Base-by-base conservation (phyloP, 1,140 invertebrate species). In the Diorhabda elongata region DNA sequence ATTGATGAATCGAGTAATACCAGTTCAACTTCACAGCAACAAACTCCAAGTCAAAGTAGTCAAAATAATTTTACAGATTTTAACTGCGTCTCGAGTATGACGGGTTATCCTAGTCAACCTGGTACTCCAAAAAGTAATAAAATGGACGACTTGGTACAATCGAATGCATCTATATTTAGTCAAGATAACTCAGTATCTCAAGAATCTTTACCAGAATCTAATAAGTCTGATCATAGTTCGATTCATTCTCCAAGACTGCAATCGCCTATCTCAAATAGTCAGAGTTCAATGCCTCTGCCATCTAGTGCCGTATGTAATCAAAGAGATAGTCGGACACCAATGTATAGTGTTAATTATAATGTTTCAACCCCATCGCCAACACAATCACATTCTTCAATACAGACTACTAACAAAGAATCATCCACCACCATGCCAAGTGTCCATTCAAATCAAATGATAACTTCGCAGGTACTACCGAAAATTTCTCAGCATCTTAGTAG, bases 81-180 rank as follows among this genome's bases (percentile, higher is more conserved):
- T 69, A 77, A 75, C 69, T 76, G 76, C 58, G 77, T 78, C 7
- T 76, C 78, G 5, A 79, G 76, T 63, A 77, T 78, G 70, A 75
- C 78, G 41, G 73, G 71, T 57, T 82, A 80, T 69, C 76, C 77
- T 75, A 77, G 59, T 63, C 82, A 84, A 67, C 71, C 79, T 9
- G 82, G 79, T 63, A 71, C 75, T 66, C 70, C 78, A 58, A 78
- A 83, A 68, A 76, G 78, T 66, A 81, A 79, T 79, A 76, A 81
- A 62, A 76, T 78, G 72, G 80, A 81, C 58, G 80, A 81, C 75
- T 63, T 81, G 52, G 74, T 76, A 66, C 78, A 78, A 60, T 76
- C 77, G 7, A 75, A 71, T 74, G 63, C 67, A 63, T 75, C 78
- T 71, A 72, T 71, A 69, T 79, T 74, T 66, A 76, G 73, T 73